Evolutionary conservation across 2,113 vertebrate genomes (phyloP), one percentile per base, ranked within the genome.

Genomic region (Guaruba guarouba): DNA sequence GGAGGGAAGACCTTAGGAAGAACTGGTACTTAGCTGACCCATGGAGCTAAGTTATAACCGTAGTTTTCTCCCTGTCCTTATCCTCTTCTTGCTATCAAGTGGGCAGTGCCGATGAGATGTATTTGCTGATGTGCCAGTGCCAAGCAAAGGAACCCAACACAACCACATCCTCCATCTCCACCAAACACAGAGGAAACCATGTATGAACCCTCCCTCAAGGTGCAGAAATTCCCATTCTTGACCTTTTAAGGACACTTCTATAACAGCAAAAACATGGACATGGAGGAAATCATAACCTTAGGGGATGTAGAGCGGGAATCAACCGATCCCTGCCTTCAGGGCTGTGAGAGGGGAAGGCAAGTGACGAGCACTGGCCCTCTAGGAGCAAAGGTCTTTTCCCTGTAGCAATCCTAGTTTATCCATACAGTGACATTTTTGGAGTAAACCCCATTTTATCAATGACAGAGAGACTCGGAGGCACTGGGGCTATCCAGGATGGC

Each of bases 321-420:
- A 17, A 66, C 41, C 2, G 7, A 61, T 17, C 4, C 33, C 64
- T 15, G 2, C 3, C 17, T 63, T 7, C 10, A 18, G 39, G 67
- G 51, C 44, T 62, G 17, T 15, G 46, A n/a, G 41, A 57, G 23
- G 19, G 13, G 10, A 66, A 44, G 43, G 74, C 49, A 68, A 12
- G 16, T 7, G 1, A 4, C 10, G 54, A 15, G 11, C 51, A 28
- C 0, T 1, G 7, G 28, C 15, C 3, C 41, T 43, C 28, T 9
- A 44, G 23, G 33, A 83, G 41, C 17, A 18, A 75, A 27, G 8
- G 27, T 1, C 33, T 62, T 54, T 31, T 9, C 46, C 17, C 48
- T 14, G 64, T 9, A 49, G 23, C 1, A 0, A 49, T 7, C 35
- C 33, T 13, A 1, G 37, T 44, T 84, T 5, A 39, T 9, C 48